Conservation (phyloP, 2,113 vertebrate species). For the Megaceryle maxima region DNA sequence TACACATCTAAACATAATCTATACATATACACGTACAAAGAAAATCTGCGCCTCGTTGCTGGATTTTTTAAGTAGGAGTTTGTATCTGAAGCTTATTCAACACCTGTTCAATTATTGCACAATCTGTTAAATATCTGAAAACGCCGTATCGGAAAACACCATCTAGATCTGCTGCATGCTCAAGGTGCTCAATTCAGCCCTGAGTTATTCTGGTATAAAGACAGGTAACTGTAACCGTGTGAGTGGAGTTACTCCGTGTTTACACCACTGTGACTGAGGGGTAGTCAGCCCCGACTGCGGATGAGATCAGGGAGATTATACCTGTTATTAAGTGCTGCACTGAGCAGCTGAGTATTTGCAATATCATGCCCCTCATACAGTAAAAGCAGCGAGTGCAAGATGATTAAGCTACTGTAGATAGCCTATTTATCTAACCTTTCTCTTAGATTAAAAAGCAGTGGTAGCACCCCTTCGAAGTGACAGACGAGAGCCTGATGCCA, state of each 20-base stretch:
- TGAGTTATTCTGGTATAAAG: accelerated
- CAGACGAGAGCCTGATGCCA: neutral
- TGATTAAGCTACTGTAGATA: accelerated
- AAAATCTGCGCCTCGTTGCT: neutral
- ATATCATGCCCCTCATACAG: accelerated
- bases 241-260: neutral
- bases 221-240: accelerated
- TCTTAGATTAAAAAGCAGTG: neutral
- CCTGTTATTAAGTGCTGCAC: neutral
- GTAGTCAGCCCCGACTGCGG: neutral
- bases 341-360: neutral
- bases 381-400: neutral
- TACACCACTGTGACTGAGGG: neutral
- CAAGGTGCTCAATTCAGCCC: neutral
- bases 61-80: neutral
- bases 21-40: neutral
- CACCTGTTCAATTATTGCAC: neutral
- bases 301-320: neutral
- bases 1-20: neutral
- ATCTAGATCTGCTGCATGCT: neutral
- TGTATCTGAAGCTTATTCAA: neutral
- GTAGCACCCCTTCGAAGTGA: neutral
- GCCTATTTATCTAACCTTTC: neutral
- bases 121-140: neutral
- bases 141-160: neutral